Conservation (phyloP, 2,888 invertebrate genomes). For the Adelognathus sp. region DNA sequence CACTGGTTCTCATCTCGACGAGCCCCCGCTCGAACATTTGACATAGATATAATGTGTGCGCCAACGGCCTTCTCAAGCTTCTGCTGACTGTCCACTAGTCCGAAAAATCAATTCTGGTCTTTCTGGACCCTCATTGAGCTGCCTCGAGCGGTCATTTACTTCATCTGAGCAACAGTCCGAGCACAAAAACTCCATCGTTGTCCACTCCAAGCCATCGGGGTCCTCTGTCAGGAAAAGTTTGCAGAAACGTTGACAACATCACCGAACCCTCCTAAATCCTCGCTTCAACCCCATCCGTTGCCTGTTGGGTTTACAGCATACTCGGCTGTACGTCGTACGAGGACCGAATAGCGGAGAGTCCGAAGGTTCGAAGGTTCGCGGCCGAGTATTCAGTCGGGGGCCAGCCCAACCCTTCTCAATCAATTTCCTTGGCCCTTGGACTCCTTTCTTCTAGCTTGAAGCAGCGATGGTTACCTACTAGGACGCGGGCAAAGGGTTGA, state of each 20-base stretch:
- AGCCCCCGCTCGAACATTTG: no score
- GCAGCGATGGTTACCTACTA: conserved; percentile 71
- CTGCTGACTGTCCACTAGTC: no score
- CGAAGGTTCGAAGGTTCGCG: conserved; percentile 39
- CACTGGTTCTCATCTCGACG: no score
- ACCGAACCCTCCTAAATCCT: background rate
- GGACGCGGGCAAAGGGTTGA: conserved; percentile 73
- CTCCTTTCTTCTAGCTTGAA: conserved; percentile 67
- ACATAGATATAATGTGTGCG: no score
- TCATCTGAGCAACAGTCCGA: background rate
- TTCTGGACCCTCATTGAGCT: no score
- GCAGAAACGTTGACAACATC: background rate
- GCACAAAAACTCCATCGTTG: background rate
- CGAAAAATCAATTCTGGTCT: no score
- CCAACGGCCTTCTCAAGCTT: no score
- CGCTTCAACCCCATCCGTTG: conserved; percentile 61
- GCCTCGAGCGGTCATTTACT: no score
- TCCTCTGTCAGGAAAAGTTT: background rate
- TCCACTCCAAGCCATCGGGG: background rate
- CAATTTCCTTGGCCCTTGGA: conserved; percentile 77
- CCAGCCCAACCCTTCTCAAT: conserved; percentile 75
- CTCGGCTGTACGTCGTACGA: conserved; percentile 4
- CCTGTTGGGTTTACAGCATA: conserved; percentile 42
- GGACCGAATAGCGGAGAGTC: conserved; percentile 2
- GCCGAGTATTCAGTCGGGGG: conserved; percentile 47